These are phyloP conservation scores for Epizoanthus fatuus DNA, from an alignment of 92 coral and sea anemone genomes.

Conservation along the genomic window DNA sequence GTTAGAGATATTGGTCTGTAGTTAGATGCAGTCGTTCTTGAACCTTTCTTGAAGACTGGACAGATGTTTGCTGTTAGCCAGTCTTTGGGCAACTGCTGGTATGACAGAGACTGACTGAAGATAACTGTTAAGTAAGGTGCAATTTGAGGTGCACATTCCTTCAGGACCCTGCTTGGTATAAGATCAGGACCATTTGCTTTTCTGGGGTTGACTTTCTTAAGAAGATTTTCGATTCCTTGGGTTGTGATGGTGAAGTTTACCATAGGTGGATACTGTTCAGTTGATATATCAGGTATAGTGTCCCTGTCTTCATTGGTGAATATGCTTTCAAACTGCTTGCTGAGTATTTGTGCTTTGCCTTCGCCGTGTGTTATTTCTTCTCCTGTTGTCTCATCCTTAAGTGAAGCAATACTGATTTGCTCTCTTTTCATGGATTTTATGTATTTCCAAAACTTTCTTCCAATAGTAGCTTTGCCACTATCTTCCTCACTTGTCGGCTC, in stretches of 20 bases:
- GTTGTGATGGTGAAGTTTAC: constrained; percentile 17
- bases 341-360: constrained; percentile 54
- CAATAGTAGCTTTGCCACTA: constrained; percentile 34
- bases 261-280: constrained; percentile 25
- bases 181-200: constrained; percentile 66
- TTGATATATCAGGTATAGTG: constrained; percentile 52
- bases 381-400: constrained; percentile 27
- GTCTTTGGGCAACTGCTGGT: too few relatives aligned
- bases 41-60: too few relatives aligned
- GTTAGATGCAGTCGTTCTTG: too few relatives aligned
- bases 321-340: constrained; percentile 60
- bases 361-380: constrained; percentile 40
- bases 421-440: constrained; percentile 61
- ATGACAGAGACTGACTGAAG: too few relatives aligned
- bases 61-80: too few relatives aligned
- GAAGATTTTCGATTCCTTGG: constrained; percentile 37
- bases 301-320: constrained; percentile 63
- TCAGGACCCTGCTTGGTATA: constrained; percentile 39
- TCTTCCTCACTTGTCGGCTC: constrained; percentile 12
- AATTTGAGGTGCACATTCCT: constrained; percentile 14
- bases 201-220: constrained; percentile 40
- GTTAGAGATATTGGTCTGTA: too few relatives aligned
- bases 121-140: too few relatives aligned
- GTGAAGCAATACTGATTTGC: constrained; percentile 57
- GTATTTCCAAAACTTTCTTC: constrained; percentile 63